A percentile compares a stretch with the other conserved stretches of the same genome.
phyloP scores from a whole-genome alignment of 1,140 invertebrate genomes.

The Arctopsyche grandis region DNA sequence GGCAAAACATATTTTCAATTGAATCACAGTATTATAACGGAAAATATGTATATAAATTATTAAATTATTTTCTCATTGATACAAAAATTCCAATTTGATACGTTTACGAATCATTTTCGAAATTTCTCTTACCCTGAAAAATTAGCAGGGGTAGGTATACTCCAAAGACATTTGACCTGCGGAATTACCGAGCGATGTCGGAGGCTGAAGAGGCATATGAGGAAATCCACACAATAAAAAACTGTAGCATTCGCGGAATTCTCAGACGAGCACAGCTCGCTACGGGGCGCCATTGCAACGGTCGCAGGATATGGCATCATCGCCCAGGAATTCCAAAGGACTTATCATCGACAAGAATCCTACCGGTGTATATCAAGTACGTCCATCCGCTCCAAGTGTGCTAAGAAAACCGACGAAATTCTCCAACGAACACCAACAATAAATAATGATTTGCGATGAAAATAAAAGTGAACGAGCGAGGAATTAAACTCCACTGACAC shows the following conservation, averaged over 20 bases:
- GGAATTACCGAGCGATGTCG: not conserved
- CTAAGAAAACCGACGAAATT: not conserved
- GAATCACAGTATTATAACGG: no score
- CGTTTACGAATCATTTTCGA: no score
- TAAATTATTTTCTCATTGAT: no score
- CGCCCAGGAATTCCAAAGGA: constrained; percentile 30
- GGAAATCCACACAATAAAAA: no score
- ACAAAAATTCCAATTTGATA: no score
- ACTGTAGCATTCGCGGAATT: not conserved
- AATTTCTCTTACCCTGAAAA: not conserved
- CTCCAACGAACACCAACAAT: not conserved
- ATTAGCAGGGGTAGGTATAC: no score
- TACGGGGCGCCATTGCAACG: not conserved
- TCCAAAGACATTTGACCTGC: not conserved
- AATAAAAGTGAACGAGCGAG: not conserved
- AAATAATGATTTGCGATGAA: constrained; percentile 2
- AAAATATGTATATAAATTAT: no score
- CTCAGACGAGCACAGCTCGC: not conserved
- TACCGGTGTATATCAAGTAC: not conserved
- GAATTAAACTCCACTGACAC: no score
- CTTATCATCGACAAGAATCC: constrained; percentile 25
- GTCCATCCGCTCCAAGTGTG: not conserved
- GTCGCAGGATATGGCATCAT: constrained; percentile 39
- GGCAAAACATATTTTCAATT: no score
- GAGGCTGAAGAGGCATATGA: no score